phyloP scores from a whole-genome alignment of 2,888 invertebrate genomes.

The Buathra laborator region DNA sequence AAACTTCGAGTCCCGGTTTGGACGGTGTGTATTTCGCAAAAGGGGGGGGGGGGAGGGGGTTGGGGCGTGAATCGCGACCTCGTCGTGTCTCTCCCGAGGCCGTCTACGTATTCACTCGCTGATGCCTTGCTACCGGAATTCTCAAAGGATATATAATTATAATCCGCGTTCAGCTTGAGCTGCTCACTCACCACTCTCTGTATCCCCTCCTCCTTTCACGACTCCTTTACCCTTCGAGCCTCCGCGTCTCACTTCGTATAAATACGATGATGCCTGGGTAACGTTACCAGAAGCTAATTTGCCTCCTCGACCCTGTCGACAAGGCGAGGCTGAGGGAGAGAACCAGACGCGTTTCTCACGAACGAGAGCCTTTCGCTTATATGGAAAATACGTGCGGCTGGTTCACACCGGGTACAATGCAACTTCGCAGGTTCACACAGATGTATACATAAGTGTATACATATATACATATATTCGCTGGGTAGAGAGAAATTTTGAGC shows the following conservation, averaged over 20 bases:
- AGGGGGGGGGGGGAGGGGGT: background rate
- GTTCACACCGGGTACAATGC: background rate
- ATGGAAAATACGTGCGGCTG: constrained; percentile 8
- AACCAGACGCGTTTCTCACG: constrained; percentile 53
- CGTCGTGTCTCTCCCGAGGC: background rate
- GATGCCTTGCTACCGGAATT: constrained; percentile 33
- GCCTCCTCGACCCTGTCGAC: constrained; percentile 55
- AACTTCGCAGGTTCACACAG: constrained; percentile 1
- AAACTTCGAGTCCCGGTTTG: background rate
- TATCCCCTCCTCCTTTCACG: background rate
- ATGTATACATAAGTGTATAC: no score
- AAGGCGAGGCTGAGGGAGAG: constrained; percentile 36
- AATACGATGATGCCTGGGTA: constrained; percentile 43
- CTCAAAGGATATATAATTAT: constrained; percentile 57
- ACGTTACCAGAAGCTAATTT: constrained; percentile 62
- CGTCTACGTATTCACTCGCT: constrained; percentile 20
- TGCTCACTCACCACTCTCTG: constrained; percentile 10
- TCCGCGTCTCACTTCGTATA: constrained; percentile 38
- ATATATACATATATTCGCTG: background rate
- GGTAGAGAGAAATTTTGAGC: background rate
- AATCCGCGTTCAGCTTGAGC: constrained; percentile 25
- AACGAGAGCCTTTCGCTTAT: constrained; percentile 10
- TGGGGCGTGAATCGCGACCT: background rate
- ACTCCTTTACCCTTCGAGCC: background rate
- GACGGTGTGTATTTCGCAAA: background rate